Percentiles rank a stretch among this genome's conserved stretches.
Evolutionary conservation across 2,797 vertebrate species (phyloP).

Genomic region (Galaxias olidus): DNA sequence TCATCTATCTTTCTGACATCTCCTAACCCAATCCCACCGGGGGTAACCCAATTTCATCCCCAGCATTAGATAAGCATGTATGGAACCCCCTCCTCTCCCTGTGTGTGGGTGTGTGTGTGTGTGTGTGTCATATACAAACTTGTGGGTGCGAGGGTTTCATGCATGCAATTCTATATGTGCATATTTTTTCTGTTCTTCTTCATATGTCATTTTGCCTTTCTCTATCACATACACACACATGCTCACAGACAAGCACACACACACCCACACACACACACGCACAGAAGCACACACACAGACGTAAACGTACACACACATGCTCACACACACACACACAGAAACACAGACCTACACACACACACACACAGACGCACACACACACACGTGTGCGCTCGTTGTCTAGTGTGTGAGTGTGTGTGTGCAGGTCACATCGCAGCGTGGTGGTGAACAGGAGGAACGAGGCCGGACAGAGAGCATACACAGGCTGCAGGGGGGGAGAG

Average conservation of each 20-base stretch:
- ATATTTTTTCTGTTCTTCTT: no score
- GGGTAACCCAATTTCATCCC: conserved; percentile 83
- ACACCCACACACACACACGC: no score
- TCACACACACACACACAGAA: conserved; percentile 40
- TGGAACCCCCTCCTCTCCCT: conserved; percentile 41
- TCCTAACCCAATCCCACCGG: conserved; percentile 82
- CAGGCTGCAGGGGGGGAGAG: no score
- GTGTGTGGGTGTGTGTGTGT: conserved; percentile 38
- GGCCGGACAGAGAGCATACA: conserved; percentile 6
- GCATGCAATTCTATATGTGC: neutral
- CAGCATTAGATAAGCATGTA: conserved; percentile 82
- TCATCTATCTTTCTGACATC: conserved; percentile 86
- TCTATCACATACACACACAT: conserved; percentile 34
- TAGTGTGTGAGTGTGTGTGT: conserved; percentile 61
- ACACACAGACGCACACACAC: no score
- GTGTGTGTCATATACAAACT: conserved; percentile 11
- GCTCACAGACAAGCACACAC: conserved; percentile 16
- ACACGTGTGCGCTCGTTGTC: conserved; percentile 63
- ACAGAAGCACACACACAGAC: no score
- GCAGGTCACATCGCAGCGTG: conserved; percentile 64
- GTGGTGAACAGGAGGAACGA: conserved; percentile 32
- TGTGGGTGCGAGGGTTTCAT: conserved; percentile 14
- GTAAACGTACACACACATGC: no score
- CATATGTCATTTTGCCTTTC: neutral
- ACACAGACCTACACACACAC: conserved; percentile 14